These are phyloP conservation scores for Philhelius pedissequus DNA, from an alignment of 2,888 invertebrate genomes.

Conservation along the genomic window DNA sequence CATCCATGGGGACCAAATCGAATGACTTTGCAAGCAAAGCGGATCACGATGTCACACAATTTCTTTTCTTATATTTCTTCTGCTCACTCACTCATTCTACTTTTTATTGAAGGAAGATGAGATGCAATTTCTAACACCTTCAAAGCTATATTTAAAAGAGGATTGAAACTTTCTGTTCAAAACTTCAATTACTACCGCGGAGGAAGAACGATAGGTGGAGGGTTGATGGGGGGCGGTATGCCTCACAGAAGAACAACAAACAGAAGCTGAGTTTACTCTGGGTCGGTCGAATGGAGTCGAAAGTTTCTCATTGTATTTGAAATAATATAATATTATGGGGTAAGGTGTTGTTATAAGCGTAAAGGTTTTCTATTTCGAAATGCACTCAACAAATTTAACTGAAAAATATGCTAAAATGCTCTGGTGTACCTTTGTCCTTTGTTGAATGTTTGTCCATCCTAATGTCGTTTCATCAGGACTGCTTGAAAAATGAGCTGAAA, in stretches of 20 bases:
- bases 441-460: too few relatives aligned
- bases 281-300: conserved; percentile 27
- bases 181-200: conserved; percentile 59
- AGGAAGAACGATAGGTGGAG: not conserved
- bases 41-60: conserved; percentile 57
- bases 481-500: too few relatives aligned
- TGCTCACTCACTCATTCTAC: conserved; percentile 40
- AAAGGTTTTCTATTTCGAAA: not conserved
- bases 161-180: conserved; percentile 59
- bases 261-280: not conserved
- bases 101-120: not conserved
- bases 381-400: not conserved
- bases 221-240: too few relatives aligned
- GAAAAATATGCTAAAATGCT: too few relatives aligned
- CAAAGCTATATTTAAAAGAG: conserved; percentile 51
- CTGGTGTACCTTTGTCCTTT: too few relatives aligned
- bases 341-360: not conserved
- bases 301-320: conserved; percentile 44
- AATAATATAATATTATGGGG: conserved; percentile 1
- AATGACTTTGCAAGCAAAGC: conserved; percentile 53
- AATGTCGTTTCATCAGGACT: too few relatives aligned
- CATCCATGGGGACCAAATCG: conserved; percentile 40
- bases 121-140: conserved; percentile 24
- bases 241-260: not conserved
- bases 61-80: not conserved